phyloP scores from a whole-genome alignment of 2,888 invertebrate species.

The Phengaris arion region DNA sequence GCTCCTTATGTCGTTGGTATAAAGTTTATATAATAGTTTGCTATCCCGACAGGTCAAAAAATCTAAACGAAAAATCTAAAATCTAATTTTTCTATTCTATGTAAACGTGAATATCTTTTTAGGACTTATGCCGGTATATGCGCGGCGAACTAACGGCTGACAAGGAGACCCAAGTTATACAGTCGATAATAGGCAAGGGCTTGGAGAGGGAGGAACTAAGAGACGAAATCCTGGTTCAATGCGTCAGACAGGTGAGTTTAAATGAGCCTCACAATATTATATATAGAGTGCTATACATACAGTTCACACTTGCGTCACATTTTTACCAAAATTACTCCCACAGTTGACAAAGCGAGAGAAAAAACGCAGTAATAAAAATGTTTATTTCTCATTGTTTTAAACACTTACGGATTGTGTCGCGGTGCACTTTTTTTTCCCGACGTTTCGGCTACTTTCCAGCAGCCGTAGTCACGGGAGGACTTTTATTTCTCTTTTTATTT shows the following conservation, averaged over 20 bases:
- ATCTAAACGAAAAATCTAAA: not conserved
- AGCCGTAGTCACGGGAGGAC: too few relatives aligned
- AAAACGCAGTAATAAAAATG: too few relatives aligned
- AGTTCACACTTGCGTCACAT: not conserved
- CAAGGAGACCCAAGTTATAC: conserved; percentile 89
- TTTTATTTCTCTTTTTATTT: not conserved
- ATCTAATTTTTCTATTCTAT: not conserved
- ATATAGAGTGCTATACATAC: not conserved
- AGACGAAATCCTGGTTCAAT: conserved; percentile 94
- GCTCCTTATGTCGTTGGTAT: too few relatives aligned
- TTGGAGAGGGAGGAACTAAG: conserved; percentile 94
- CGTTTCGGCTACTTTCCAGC: too few relatives aligned
- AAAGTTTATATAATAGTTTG: too few relatives aligned
- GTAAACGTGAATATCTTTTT: conserved; percentile 34
- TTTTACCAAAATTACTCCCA: not conserved
- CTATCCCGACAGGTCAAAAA: too few relatives aligned
- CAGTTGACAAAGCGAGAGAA: not conserved
- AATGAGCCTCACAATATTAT: not conserved
- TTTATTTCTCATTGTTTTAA: conserved; percentile 3
- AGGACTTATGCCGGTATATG: conserved; percentile 94
- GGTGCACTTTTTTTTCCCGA: too few relatives aligned
- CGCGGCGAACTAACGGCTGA: conserved; percentile 92
- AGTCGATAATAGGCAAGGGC: conserved; percentile 90
- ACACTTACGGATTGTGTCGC: too few relatives aligned
- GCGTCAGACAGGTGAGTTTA: conserved; percentile 85